Percentiles rank a stretch among this genome's conserved stretches.
Evolutionary conservation across 2,113 vertebrate genomes (phyloP).

Genomic region (Stegostoma tigrinum): DNA sequence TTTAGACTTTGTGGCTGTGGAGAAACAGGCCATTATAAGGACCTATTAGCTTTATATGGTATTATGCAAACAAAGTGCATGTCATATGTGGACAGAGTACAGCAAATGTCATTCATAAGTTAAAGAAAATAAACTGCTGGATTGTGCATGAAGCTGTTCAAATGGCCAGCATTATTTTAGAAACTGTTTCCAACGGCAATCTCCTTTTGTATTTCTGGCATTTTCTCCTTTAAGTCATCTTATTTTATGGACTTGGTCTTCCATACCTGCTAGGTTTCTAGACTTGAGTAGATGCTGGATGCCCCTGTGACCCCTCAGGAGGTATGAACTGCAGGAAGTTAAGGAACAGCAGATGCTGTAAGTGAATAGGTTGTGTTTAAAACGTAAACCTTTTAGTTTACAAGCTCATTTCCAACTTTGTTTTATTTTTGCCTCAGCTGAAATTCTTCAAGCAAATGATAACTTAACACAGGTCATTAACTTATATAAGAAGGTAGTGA

Average conservation of each 20-base stretch:
- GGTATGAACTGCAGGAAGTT: not conserved
- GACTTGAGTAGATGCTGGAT: not conserved
- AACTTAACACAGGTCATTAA: conserved; percentile 94
- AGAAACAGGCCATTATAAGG: not conserved
- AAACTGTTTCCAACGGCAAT: not conserved
- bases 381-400: not conserved
- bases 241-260: not conserved
- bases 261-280: not conserved
- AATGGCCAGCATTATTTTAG: not conserved
- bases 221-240: not conserved
- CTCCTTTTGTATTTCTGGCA: not conserved
- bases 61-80: not conserved
- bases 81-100: not conserved
- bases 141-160: not conserved
- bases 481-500: conserved; percentile 80
- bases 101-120: not conserved
- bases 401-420: not conserved
- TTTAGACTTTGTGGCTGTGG: not conserved
- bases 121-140: not conserved
- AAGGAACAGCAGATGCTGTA: not conserved
- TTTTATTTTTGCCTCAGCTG: conserved; percentile 56
- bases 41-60: too few relatives aligned
- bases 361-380: not conserved
- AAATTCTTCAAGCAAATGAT: conserved; percentile 94
- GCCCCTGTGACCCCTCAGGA: not conserved